These are phyloP conservation scores for Arctia plantaginis DNA, from an alignment of 2,888 invertebrate genomes.

Conservation along the genomic window DNA sequence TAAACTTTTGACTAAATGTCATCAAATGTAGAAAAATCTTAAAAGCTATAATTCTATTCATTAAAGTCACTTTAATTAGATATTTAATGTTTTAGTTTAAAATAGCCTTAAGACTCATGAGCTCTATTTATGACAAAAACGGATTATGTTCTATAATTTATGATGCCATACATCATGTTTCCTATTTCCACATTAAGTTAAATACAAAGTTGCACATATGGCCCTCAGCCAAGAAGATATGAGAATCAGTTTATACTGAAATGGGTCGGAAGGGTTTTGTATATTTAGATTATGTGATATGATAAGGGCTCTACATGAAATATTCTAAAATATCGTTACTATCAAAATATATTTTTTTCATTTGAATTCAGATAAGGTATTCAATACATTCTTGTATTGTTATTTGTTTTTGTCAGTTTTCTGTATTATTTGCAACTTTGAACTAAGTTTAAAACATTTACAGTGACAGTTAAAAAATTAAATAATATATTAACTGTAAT, in stretches of 20 bases:
- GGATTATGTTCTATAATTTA: conserved; percentile 17
- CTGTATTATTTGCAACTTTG: no score
- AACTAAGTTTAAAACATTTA: no score
- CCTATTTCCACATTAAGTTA: conserved; percentile 29
- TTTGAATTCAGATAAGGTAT: background rate
- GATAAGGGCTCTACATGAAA: background rate
- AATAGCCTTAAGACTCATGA: background rate
- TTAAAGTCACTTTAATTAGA: background rate
- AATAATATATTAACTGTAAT: no score
- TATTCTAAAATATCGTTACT: background rate
- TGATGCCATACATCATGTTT: conserved; percentile 25
- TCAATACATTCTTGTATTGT: no score
- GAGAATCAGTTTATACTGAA: conserved; percentile 28
- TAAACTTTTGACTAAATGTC: background rate
- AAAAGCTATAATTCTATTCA: background rate
- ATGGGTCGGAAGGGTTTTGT: conserved; percentile 10
- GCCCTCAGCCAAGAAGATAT: conserved; percentile 40
- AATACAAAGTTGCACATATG: conserved; percentile 40
- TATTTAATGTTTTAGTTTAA: background rate
- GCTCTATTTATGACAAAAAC: conserved; percentile 12
- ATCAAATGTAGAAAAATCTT: background rate
- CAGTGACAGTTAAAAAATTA: no score
- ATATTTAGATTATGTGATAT: background rate
- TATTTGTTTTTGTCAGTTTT: no score
- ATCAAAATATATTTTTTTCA: background rate